A percentile compares a stretch with the other conserved stretches of the same genome.
Evolutionary conservation across 1,140 invertebrate species (phyloP).

Genomic region (Druon quercuslanigerum): DNA sequence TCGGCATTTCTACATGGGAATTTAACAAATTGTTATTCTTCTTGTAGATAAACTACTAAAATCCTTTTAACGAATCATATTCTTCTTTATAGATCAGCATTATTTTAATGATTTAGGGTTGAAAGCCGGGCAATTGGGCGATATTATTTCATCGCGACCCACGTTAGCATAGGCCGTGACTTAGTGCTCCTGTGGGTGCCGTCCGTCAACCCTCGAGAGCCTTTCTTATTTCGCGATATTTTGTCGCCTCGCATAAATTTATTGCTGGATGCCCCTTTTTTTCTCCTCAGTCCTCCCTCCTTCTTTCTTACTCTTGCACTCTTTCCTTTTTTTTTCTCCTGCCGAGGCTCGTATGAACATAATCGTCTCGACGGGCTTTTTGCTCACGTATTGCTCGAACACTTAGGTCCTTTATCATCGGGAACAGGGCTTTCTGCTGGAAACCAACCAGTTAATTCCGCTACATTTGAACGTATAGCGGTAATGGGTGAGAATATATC

Average conservation of each 20-base stretch:
- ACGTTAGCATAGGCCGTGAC: slow-evolving; percentile 64
- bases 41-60: neutral
- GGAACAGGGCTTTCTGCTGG: slow-evolving; percentile 42
- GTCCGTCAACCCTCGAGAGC: slow-evolving; percentile 58
- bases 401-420: slow-evolving; percentile 48
- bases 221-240: slow-evolving; percentile 52
- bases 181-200: slow-evolving; percentile 72
- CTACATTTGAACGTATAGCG: slow-evolving; percentile 69
- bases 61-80: neutral
- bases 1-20: too few relatives aligned
- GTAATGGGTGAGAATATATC: slow-evolving; percentile 69
- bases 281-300: neutral
- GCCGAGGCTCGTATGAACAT: slow-evolving; percentile 48
- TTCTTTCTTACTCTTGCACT: slow-evolving; percentile 37
- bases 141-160: slow-evolving; percentile 67
- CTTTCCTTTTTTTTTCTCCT: slow-evolving; percentile 33
- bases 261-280: slow-evolving; percentile 44
- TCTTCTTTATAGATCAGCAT: neutral
- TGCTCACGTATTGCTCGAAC: slow-evolving; percentile 49
- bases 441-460: slow-evolving; percentile 68
- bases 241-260: slow-evolving; percentile 58
- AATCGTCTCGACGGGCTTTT: slow-evolving; percentile 41
- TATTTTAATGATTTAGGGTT: slow-evolving; percentile 45
- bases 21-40: too few relatives aligned
- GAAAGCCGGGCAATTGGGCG: slow-evolving; percentile 57